Evolutionary conservation across 2,113 vertebrate genomes (phyloP).

Genomic region (Scomber japonicus): DNA sequence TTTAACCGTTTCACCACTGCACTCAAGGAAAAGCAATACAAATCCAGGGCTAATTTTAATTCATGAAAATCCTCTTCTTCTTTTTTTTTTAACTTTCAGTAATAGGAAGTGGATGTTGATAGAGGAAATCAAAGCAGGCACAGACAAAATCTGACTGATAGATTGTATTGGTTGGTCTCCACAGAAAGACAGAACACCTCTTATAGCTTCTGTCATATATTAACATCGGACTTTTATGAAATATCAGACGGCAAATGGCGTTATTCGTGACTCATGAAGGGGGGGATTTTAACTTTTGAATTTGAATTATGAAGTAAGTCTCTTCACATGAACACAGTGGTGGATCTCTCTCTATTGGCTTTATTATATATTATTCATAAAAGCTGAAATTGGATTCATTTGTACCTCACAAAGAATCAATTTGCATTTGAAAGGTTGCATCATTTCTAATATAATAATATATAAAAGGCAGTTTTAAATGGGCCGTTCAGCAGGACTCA

Average conservation of each 20-base stretch:
- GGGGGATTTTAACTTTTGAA: neutral
- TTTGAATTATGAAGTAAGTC: too few relatives aligned
- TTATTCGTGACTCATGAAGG: neutral
- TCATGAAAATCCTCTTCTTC: slow-evolving; percentile 12
- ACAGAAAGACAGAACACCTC: neutral
- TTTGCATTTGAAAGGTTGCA: too few relatives aligned
- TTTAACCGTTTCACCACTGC: slow-evolving; percentile 81
- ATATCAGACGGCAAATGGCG: neutral
- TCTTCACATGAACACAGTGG: neutral
- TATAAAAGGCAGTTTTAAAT: too few relatives aligned
- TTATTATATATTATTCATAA: too few relatives aligned
- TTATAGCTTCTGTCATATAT: neutral
- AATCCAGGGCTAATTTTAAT: slow-evolving; percentile 27
- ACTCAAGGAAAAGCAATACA: slow-evolving; percentile 48
- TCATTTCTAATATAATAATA: too few relatives aligned
- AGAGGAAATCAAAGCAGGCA: slow-evolving; percentile 46
- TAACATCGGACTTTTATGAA: slow-evolving; percentile 3
- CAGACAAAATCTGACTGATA: slow-evolving; percentile 13
- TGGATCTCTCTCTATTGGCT: too few relatives aligned
- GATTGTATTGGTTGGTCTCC: neutral
- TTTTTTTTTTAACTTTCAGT: slow-evolving; percentile 18
- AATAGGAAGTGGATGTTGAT: slow-evolving; percentile 53
- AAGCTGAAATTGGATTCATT: too few relatives aligned
- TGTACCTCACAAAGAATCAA: too few relatives aligned
- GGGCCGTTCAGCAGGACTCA: too few relatives aligned